Evolutionary conservation across 2,113 vertebrate genomes (phyloP).

Genomic region (Indicator indicator): DNA sequence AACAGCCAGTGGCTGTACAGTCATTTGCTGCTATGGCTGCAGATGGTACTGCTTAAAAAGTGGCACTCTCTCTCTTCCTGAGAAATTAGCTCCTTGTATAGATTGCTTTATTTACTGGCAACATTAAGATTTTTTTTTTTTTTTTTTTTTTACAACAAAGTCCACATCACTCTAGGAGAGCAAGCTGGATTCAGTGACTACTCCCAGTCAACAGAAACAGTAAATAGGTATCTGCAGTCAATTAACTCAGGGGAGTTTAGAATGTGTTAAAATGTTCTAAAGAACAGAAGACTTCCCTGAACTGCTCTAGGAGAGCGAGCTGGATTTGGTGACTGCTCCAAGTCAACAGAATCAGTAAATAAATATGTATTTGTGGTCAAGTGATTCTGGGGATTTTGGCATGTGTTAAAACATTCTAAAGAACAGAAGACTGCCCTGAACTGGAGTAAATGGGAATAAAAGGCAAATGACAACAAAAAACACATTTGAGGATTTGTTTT

Average conservation of each 20-base stretch:
- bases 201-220: neutral
- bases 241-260: neutral
- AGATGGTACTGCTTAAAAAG: neutral
- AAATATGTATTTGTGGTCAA: neutral
- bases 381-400: neutral
- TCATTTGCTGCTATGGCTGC: neutral
- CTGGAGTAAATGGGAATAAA: neutral
- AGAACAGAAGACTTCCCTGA: neutral
- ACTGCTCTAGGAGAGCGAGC: neutral
- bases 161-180: neutral
- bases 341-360: neutral
- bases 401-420: neutral
- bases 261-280: neutral
- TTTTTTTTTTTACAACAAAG: neutral
- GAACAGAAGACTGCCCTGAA: neutral
- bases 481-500: neutral
- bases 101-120: neutral
- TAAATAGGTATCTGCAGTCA: neutral
- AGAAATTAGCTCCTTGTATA: neutral
- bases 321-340: neutral
- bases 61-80: neutral
- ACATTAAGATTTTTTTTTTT: neutral
- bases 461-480: neutral
- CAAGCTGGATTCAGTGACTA: neutral
- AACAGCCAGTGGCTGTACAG: conserved; percentile 51